Base-by-base conservation (phyloP, 2,888 invertebrate species). In the Synergus gifuensis region DNA sequence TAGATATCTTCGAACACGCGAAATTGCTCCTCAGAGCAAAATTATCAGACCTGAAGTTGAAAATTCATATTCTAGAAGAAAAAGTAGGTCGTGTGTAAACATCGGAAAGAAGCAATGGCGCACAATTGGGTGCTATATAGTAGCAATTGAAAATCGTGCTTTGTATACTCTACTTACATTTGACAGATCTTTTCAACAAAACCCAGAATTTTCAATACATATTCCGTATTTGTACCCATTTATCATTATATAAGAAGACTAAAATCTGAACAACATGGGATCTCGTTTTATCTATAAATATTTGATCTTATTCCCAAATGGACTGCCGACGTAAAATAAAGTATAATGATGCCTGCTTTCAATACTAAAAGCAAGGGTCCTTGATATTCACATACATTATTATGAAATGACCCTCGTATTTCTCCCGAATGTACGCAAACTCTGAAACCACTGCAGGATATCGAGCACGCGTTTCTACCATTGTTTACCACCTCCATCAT, bases 381-480 rank as follows among this genome's bases (percentile, higher is more conserved):
- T 42, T 42, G 64, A 66, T 16, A 18, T 12, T 4, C 18, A 18
- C 1, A 46, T 46, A 22, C 16, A 54, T 73, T 73, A 73, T 54
- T 73, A 36, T 22, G 49, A 69, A 49, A 49, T 69, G 18, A 69
- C 69, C 69, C 69, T 69, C 16, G 46, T 69, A 69, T 49, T 69
- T 69, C 69, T 69, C 36, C 7, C 5, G 46, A 69, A 28, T 49
- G 9, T 69, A 49, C 36, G 49, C 49, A 49, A 69, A 69, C 49
- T 69, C 49, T 46, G 49, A 69, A 69, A 69, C 69, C 69, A 28
- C 69, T 69, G 69, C 49, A 49, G 69, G 69, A 16, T 49, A 69
- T 69, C 49, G 49, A 69, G 69, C 28, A 49, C n/a, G 49, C 46
- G 14, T 69, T 46, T 69, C 49, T 28, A 49, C 69, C 69, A 49